Conservation (phyloP, 2,113 vertebrate species). For the Paracanthobrama guichenoti region DNA sequence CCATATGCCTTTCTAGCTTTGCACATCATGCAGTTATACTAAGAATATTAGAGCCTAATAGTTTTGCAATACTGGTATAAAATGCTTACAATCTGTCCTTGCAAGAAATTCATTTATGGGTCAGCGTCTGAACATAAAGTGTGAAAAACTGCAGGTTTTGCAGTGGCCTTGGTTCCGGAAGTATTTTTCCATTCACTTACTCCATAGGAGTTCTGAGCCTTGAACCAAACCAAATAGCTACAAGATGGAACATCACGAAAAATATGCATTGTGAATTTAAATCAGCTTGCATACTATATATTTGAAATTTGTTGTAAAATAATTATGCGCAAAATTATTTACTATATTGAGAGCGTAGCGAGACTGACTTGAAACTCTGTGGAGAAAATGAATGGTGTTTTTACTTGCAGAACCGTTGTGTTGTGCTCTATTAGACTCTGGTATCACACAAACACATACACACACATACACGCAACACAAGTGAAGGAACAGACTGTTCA, state of each 20-base stretch:
- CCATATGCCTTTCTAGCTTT: constrained; percentile 52
- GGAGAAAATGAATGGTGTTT: neutral
- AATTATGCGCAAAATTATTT: neutral
- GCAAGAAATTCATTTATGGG: constrained; percentile 28
- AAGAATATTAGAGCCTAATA: constrained; percentile 33
- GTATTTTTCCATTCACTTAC: neutral
- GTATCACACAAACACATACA: constrained; percentile 24
- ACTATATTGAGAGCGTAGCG: no score
- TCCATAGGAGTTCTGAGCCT: neutral
- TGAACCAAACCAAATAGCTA: neutral
- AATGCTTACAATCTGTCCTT: constrained; percentile 17
- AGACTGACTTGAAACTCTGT: neutral
- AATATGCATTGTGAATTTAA: constrained; percentile 13
- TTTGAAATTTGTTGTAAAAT: neutral
- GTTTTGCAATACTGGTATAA: constrained; percentile 39
- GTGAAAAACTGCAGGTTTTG: neutral
- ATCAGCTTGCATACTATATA: neutral
- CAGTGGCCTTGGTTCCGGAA: neutral
- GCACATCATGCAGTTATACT: constrained; percentile 47
- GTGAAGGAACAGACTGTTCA: neutral
- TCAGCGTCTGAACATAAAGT: constrained; percentile 39
- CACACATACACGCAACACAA: constrained; percentile 24
- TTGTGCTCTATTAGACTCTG: neutral
- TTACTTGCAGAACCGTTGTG: neutral
- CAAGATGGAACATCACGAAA: neutral